These are phyloP conservation scores for Phalacrocorax brasilianus DNA, from an alignment of 2,113 vertebrate genomes.

Conservation along the genomic window DNA sequence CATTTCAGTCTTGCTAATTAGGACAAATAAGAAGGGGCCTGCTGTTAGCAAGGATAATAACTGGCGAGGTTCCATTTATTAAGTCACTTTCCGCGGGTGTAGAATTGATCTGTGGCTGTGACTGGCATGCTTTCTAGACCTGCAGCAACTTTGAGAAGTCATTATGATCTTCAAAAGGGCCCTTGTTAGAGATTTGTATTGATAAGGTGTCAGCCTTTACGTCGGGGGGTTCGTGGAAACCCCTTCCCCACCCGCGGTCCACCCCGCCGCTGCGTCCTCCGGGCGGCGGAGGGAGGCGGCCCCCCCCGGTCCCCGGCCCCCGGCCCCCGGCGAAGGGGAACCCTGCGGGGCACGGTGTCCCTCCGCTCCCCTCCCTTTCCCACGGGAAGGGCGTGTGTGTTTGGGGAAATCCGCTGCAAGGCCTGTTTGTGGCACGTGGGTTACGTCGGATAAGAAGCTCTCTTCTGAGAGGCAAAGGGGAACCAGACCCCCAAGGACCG, in stretches of 20 bases:
- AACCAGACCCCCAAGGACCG: no score
- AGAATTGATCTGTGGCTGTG: slow-evolving; percentile 69
- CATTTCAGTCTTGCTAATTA: slow-evolving; percentile 66
- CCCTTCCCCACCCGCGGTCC: neutral
- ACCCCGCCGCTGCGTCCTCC: neutral
- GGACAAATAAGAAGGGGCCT: slow-evolving; percentile 66
- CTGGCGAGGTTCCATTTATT: slow-evolving; percentile 66
- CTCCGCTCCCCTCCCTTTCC: neutral
- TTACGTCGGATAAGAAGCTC: neutral
- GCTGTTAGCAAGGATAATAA: slow-evolving; percentile 62
- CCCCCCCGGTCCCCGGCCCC: no score
- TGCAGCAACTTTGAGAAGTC: slow-evolving; percentile 60
- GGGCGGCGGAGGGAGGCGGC: neutral
- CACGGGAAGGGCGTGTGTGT: neutral
- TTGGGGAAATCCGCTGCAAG: neutral
- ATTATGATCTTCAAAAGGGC: slow-evolving; percentile 47
- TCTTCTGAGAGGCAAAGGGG: neutral
- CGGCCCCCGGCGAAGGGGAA: neutral
- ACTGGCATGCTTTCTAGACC: slow-evolving; percentile 63
- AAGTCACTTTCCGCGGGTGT: slow-evolving; percentile 66
- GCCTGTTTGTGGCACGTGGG: no score
- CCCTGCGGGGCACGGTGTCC: neutral
- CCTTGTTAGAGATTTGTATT: slow-evolving; percentile 51
- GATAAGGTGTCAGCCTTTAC: slow-evolving; percentile 45
- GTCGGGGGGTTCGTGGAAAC: neutral